phyloP scores from a whole-genome alignment of 2,888 invertebrate genomes.

The Rhabditoides inermis region DNA sequence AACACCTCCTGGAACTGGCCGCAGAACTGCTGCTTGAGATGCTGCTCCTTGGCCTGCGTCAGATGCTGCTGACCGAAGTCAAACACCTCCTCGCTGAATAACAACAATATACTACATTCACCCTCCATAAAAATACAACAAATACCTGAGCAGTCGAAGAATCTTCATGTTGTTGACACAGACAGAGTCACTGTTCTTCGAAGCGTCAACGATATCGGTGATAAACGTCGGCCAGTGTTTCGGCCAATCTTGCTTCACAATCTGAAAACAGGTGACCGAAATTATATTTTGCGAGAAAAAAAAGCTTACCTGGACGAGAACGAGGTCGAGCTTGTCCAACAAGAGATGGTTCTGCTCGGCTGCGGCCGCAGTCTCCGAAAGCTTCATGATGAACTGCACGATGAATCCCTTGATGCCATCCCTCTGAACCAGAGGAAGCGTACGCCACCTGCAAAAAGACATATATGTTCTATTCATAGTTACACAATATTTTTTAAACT shows the following conservation, averaged over 20 bases:
- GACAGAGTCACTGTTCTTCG: constrained; percentile 93
- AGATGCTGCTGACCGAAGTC: constrained; percentile 96
- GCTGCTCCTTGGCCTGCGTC: constrained; percentile 96
- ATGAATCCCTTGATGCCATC: constrained; percentile 99
- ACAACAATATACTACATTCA: constrained; percentile 1
- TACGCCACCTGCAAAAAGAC: constrained; percentile 71
- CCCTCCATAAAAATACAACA: not conserved
- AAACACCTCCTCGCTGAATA: constrained; percentile 83
- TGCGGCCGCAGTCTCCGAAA: constrained; percentile 79
- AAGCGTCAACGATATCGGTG: constrained; percentile 95
- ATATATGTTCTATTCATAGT: not conserved
- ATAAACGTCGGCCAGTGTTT: constrained; percentile 99
- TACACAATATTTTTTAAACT: not conserved
- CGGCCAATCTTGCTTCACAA: constrained; percentile 97
- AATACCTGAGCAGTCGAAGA: constrained; percentile 74
- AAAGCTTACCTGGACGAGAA: constrained; percentile 74
- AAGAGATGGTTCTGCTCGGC: constrained; percentile 90
- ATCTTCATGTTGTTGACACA: constrained; percentile 99
- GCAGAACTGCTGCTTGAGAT: constrained; percentile 98
- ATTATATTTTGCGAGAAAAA: not conserved
- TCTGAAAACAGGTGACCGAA: constrained; percentile 57
- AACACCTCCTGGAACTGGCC: constrained; percentile 97
- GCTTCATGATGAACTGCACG: constrained; percentile 93
- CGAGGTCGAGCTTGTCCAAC: constrained; percentile 94
- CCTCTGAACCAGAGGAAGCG: constrained; percentile 91